Base-by-base conservation (phyloP, 1,140 invertebrate species). In the Meloidogyne hapla region DNA sequence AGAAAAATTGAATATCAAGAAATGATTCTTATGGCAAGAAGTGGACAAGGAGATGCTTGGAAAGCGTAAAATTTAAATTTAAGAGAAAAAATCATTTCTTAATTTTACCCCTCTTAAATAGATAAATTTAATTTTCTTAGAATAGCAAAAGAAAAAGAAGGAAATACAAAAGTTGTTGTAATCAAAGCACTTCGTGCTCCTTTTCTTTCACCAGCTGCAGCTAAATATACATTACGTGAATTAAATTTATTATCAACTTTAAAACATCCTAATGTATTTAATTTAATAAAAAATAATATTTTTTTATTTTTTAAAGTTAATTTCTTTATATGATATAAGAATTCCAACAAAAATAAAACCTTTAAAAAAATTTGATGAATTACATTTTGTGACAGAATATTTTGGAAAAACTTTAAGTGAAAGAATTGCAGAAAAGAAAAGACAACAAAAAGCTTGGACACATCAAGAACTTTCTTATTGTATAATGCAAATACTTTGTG, bases 401-500 rank as follows among this genome's bases (percentile, higher is more conserved):
- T 73, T 73, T 38, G 71, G 71, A 42, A 73, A 64, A 73, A 73
- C 61, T 33, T 63, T 73, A 38, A 61, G 28, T 64, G 56, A 56
- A 13, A 26, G 71, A 26, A 63, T 73, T 73, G 56, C 23, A 23
- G 71, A 73, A 33, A 73, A 73, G 71, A n/a, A 40, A 61, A 28
- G 38, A 56, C 61, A 25, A 40, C 25, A 64, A 42, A 63, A 40
- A 21, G 26, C 64, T n/a, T 73, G 71, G 71, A 73, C 45, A 38
- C 71, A 73, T 38, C 71, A 73, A 21, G 71, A 73, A 33, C 56
- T 73, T 61, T 73, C 71, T 21, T 73, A 73, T 33, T 73, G 71
- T 38, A 64, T 73, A 61, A 73, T 73, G 40, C 71, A 73, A 73
- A 73, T 73, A 56, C 56, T 73, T n/a, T 73, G 71, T 38, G 71